Evolutionary conservation across 2,888 invertebrate species (phyloP).

Genomic region (Busseola fusca): DNA sequence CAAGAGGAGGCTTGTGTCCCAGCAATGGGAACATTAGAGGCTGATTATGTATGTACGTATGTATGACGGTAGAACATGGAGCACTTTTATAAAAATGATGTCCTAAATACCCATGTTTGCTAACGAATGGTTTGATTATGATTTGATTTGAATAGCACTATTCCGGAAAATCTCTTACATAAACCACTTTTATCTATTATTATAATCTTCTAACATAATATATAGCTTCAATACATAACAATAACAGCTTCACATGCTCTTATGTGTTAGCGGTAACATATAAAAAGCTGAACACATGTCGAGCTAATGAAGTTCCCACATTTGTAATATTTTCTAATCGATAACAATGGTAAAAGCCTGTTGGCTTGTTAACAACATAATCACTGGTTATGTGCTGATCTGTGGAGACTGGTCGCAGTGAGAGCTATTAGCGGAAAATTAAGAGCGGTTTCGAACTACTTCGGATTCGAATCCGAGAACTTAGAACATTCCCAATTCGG

Average conservation of each 20-base stretch:
- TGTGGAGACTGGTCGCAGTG: background rate
- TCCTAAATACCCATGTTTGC: no score
- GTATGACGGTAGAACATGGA: no score
- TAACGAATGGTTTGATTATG: no score
- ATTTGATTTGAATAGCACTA: background rate
- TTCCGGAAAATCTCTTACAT: slow-evolving; percentile 18
- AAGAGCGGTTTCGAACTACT: no score
- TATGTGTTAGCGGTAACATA: background rate
- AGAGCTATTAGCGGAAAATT: slow-evolving; percentile 14
- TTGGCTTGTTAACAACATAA: slow-evolving; percentile 59
- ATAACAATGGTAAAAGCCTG: slow-evolving; percentile 74
- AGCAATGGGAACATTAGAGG: no score
- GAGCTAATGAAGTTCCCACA: slow-evolving; percentile 66
- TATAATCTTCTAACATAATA: slow-evolving; percentile 1
- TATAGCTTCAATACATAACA: slow-evolving; percentile 28
- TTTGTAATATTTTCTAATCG: slow-evolving; percentile 72
- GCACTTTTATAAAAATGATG: no score
- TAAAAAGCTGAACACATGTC: slow-evolving; percentile 46
- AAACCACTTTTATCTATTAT: background rate
- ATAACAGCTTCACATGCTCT: slow-evolving; percentile 19
- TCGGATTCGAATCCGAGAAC: no score
- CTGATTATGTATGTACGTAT: no score
- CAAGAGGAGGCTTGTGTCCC: no score
- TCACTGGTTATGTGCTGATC: slow-evolving; percentile 52
- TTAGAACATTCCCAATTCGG: no score